Evolutionary conservation across 2,797 vertebrate genomes (phyloP).

Genomic region (Tamandua tetradactyla): DNA sequence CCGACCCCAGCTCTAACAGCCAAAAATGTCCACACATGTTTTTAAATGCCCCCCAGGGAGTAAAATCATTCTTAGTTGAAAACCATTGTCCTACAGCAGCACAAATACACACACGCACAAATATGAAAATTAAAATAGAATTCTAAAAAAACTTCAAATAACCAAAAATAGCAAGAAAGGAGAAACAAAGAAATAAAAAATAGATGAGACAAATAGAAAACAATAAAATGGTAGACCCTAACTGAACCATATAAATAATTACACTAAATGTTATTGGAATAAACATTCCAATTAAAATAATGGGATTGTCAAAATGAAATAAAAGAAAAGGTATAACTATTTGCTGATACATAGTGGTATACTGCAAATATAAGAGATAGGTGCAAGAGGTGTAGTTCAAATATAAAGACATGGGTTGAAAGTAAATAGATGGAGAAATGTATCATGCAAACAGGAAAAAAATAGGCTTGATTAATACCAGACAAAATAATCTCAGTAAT

Average conservation of each 20-base stretch:
- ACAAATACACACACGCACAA: background rate
- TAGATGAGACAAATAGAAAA: background rate
- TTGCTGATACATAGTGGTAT: background rate
- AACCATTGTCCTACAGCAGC: background rate
- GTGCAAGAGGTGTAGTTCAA: background rate
- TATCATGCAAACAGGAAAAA: background rate
- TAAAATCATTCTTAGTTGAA: background rate
- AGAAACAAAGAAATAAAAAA: background rate
- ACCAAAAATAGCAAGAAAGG: background rate
- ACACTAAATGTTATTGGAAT: background rate
- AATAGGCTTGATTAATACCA: background rate
- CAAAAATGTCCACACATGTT: background rate
- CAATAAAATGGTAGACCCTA: background rate
- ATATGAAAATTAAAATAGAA: background rate
- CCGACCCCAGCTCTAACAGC: background rate
- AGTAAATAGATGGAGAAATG: background rate
- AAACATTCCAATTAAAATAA: background rate
- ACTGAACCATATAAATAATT: background rate
- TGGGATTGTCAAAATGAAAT: background rate
- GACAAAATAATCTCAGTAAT: background rate
- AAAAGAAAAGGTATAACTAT: background rate
- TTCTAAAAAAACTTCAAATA: background rate
- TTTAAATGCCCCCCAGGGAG: background rate
- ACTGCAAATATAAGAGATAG: background rate
- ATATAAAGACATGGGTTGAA: background rate